Base-by-base conservation (phyloP, 2,888 invertebrate genomes). In the Drosophila kuntzei region DNA sequence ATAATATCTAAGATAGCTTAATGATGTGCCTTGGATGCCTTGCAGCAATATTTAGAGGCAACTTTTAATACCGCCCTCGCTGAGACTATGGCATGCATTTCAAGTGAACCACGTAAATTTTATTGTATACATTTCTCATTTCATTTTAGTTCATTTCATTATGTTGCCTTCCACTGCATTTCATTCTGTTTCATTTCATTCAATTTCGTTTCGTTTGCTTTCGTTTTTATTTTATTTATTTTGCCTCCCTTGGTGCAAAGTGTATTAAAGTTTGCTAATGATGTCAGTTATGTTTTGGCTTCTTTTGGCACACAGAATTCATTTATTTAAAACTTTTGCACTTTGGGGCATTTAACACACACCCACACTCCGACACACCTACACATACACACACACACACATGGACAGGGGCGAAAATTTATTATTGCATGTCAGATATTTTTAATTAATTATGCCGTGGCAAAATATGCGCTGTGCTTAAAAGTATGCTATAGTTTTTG, bases 221-320 rank as follows among this genome's bases (percentile, higher is more conserved):
- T 54, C 29, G 14, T 59, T 67, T 43, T 44, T 32, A 27, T 71
- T 59, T 71, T 76, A 66, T 76, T 77, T 77, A 59, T 62, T 55
- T 67, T 73, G 59, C 44, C 67, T 72, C 57, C 22, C 55, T 49
- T 68, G 65, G 66, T 66, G 39, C 61, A 80, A 82, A 88, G 71
- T 85, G 84, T 69, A 74, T 83, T 87, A 84, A 89, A 86, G 87
- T 86, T 85, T 76, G 67, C 89, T 87, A 89, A 86, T 87, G 85
- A 86, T 89, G 85, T 87, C 87, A 79, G 87, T 79, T 86, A 87
- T 85, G 88, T 84, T 87, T 74, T 75, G 67, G 64, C 71, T 68
- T 41, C 37, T 29, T 62, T 62, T 70, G 50, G 53, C 62, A 71
- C 61, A 54, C 64, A 66, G 81, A 85, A 82, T 79, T 88, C 71